phyloP scores from a whole-genome alignment of 2,888 invertebrate genomes.

The Epinotia brunnichana region DNA sequence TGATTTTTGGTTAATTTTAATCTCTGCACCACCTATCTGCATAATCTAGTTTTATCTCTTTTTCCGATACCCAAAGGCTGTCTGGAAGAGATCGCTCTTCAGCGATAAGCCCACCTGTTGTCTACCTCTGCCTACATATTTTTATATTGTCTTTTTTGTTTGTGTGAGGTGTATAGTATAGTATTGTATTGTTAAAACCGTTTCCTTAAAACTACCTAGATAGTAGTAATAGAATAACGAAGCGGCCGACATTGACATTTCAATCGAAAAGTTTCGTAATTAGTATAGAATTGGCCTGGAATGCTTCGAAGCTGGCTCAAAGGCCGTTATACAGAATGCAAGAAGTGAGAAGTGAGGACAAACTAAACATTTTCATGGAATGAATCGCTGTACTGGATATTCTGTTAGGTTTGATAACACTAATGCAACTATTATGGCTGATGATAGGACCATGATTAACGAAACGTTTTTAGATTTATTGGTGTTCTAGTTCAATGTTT shows the following conservation, averaged over 20 bases:
- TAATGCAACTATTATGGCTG: neutral
- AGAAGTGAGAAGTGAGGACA: constrained; percentile 3
- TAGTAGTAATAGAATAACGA: constrained; percentile 3
- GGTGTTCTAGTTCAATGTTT: too few relatives aligned
- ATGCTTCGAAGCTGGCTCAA: constrained; percentile 10
- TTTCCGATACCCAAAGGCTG: too few relatives aligned
- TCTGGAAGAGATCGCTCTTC: too few relatives aligned
- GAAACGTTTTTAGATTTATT: too few relatives aligned
- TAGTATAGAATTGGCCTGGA: constrained; percentile 21
- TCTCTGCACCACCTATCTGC: too few relatives aligned
- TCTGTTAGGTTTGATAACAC: neutral
- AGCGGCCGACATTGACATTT: constrained; percentile 11
- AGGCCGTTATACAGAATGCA: neutral
- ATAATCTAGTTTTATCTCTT: too few relatives aligned
- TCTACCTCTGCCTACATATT: too few relatives aligned
- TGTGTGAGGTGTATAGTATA: too few relatives aligned
- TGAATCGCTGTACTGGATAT: neutral
- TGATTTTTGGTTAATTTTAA: too few relatives aligned
- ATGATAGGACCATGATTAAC: neutral
- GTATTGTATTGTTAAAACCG: too few relatives aligned
- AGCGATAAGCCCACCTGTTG: too few relatives aligned
- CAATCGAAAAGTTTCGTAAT: constrained; percentile 27
- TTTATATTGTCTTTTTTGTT: too few relatives aligned
- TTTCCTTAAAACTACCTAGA: neutral
- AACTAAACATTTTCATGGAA: constrained; percentile 16